Evolutionary conservation across 2,888 invertebrate genomes (phyloP), one percentile per base, ranked within the genome.

Genomic region (Luffia ferchaultella): DNA sequence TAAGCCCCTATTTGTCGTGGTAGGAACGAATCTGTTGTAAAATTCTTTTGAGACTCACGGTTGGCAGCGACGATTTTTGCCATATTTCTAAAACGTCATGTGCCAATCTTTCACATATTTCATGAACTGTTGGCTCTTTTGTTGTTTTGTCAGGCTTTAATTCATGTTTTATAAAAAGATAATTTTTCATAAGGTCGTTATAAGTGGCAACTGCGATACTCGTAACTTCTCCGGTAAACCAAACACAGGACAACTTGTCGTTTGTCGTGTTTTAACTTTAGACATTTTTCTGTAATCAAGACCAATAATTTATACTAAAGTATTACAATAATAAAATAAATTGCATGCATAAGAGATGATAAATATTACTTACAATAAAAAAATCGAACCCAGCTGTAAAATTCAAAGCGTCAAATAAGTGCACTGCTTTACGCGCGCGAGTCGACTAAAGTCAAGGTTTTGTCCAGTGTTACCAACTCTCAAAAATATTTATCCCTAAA

Each of bases 1-100:
- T 19, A 45, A 45, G 2, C 17, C 17, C 17, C 46, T 45, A 45
- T 45, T 45, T 45, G 15, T 45, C 20, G 46, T 45, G 46, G 20
- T 45, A 45, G 17, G 18, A 15, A 16, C 18, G 15, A 45, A 17
- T 45, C 15, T 9, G 17, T 19, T 19, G 20, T 18, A 45, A 19
- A 16, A 45, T n/a, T 45, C 46, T 18, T 45, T 45, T 45, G 7
- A 45, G 17, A 45, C 46, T 45, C n/a, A 18, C 46, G 15, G 17
- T 45, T 45, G 18, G 46, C 15, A 45, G 46, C 3, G 20, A 45
- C 15, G 20, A 18, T 18, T 45, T 18, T 15, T 45, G 18, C 16
- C 46, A 45, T 18, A 45, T 45, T 45, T 45, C 20, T 18, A 45
- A 18, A 19, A 45, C 46, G 3, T 17, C 16, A n/a, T n/a, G 15